These are phyloP conservation scores for Mormyrops attenuatus DNA, from an alignment of 2,797 vertebrate genomes.

Conservation along the genomic window DNA sequence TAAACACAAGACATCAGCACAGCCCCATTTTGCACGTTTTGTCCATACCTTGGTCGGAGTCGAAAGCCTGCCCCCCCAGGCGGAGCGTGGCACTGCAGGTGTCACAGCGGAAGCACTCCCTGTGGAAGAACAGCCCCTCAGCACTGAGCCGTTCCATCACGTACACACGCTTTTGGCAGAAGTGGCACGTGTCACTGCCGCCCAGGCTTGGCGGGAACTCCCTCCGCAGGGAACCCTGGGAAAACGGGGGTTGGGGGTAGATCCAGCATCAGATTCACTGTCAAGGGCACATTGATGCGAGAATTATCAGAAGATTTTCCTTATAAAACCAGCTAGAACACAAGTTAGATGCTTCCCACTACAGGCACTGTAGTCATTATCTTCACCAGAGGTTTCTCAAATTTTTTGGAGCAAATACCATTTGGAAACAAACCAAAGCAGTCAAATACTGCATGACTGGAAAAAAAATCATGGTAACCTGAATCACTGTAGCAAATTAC, in stretches of 20 bases:
- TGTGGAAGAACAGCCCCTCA: conserved; percentile 90
- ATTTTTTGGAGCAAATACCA: not conserved
- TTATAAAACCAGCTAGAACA: not conserved
- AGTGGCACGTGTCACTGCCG: conserved; percentile 78
- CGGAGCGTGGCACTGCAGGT: conserved; percentile 73
- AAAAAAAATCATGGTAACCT: not conserved
- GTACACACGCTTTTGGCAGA: conserved; percentile 84
- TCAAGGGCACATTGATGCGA: not conserved
- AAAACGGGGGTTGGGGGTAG: not conserved
- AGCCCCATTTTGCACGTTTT: not conserved
- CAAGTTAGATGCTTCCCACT: not conserved
- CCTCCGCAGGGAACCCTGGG: conserved; percentile 70
- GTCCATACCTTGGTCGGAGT: conserved; percentile 75
- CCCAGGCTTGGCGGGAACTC: conserved; percentile 69
- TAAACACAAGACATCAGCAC: not conserved
- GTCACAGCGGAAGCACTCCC: conserved; percentile 90
- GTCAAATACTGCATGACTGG: not conserved
- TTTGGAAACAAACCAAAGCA: not conserved
- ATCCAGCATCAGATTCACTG: not conserved
- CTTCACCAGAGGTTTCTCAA: not conserved
- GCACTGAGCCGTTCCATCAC: conserved; percentile 87
- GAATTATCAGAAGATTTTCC: not conserved
- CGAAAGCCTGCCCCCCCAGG: conserved; percentile 81
- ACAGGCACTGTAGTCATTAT: not conserved
- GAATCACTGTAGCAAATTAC: not conserved